These are phyloP conservation scores for Aphelocoma californica DNA, from an alignment of 2,797 vertebrate species.

Conservation along the genomic window DNA sequence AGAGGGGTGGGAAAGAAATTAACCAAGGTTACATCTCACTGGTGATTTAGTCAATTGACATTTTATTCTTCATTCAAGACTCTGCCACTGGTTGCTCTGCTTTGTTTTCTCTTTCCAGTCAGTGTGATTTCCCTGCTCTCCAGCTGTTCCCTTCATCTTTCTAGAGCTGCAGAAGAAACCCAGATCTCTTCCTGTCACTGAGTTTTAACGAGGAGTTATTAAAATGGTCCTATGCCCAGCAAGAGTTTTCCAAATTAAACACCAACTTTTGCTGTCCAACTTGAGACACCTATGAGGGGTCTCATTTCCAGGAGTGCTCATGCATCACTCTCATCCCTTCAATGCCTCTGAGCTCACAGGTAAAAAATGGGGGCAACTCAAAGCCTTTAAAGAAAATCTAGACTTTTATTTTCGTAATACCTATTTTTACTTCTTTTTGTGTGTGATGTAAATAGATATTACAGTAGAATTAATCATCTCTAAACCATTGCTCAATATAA, in stretches of 20 bases:
- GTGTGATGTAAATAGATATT: neutral
- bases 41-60: neutral
- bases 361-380: neutral
- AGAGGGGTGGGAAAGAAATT: neutral
- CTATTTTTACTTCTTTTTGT: neutral
- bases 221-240: slow-evolving; percentile 26
- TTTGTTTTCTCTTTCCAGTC: neutral
- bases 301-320: neutral
- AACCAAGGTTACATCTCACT: neutral
- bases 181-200: neutral
- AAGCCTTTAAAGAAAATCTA: neutral
- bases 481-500: neutral
- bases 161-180: slow-evolving; percentile 6
- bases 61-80: neutral
- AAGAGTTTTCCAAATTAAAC: slow-evolving; percentile 25
- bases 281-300: neutral
- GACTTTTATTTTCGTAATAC: neutral
- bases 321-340: neutral
- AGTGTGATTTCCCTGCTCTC: slow-evolving; percentile 6
- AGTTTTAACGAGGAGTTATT: slow-evolving; percentile 55
- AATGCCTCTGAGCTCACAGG: neutral
- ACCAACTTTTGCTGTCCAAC: neutral
- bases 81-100: neutral
- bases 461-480: neutral
- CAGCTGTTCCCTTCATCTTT: slow-evolving; percentile 46